Base-by-base conservation (phyloP, 1,140 invertebrate species). In the Oedothorax gibbosus region DNA sequence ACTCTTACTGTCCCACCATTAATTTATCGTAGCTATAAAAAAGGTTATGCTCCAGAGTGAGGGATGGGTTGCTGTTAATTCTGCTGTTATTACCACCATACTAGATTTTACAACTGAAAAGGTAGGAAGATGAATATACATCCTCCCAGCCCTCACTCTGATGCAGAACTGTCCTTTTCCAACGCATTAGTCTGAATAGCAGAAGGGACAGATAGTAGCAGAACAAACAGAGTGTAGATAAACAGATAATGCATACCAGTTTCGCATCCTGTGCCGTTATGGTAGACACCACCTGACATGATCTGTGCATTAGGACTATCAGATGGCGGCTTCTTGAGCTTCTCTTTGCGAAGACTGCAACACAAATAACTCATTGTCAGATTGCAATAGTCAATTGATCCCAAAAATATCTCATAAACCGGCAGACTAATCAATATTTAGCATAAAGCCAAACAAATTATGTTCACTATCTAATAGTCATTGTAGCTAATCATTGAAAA, bases 221-320 rank as follows among this genome's bases (percentile, higher is more conserved):
- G 7, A n/a, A 8, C 20, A 7, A 64, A 2, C 20, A 64, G 15
- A 65, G 10, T 15, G 12, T 10, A 20, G n/a, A 49, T 7, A 77
- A 62, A 77, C 10, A 77, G 10, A 50, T 50, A 12, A 20, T 57
- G 54, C 15, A 51, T 85, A 85, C 83, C 73, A 20, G 83, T 77
- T 54, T 85, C 83, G 75, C 64, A 85, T 85, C 83, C 83, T 71
- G 75, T 69, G 65, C 83, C 83, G 66, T 85, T 85, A 62, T 85
- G 75, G 83, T 78, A 85, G 57, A 85, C 75, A 69, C 73, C 53
- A 71, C 35, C 57, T 78, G 83, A 85, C 83, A 85, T 85, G 83
- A 68, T 78, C 75, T 68, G 83, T 14, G 73, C 81, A 84, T 84
- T 85, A 78, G 83, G 83, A 85, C 83, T 85, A 51, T 66, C 21